Conservation (phyloP, 35 echinoderm and acorn worm species). For the Lytechinus pictus region DNA sequence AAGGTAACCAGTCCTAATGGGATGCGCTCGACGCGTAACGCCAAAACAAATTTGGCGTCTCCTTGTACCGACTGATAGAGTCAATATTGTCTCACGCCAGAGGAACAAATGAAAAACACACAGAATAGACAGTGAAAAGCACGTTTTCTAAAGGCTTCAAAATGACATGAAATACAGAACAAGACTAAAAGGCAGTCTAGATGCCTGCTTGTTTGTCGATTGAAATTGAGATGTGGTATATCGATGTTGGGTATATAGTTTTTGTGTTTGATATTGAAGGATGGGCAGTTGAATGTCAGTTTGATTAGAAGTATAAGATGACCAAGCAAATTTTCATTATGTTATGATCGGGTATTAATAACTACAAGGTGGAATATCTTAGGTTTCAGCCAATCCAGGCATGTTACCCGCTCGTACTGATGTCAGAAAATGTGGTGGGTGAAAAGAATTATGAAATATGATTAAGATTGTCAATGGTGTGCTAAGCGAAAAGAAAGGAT, state of each 20-base stretch:
- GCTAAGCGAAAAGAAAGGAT: too few relatives aligned
- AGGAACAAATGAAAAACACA: not conserved
- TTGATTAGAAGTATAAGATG: not conserved
- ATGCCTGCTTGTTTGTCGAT: not conserved
- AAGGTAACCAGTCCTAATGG: not conserved
- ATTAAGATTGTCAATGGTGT: too few relatives aligned
- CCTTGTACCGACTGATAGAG: not conserved
- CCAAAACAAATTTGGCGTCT: constrained; percentile 17
- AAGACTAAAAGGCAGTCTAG: not conserved
- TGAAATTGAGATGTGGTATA: not conserved
- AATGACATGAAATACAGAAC: not conserved
- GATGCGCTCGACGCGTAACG: not conserved
- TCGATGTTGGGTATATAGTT: not conserved
- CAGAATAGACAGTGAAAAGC: not conserved
- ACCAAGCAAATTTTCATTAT: not conserved
- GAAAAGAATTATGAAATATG: too few relatives aligned
- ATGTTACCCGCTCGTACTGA: too few relatives aligned
- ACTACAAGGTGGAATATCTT: not conserved
- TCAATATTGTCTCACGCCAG: not conserved
- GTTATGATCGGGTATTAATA: not conserved
- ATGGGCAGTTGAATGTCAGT: not conserved
- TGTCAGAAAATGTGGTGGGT: too few relatives aligned
- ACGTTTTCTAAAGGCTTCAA: not conserved
- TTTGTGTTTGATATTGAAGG: not conserved
- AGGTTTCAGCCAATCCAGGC: too few relatives aligned